These are phyloP conservation scores for Arge pagana DNA, from an alignment of 2,888 invertebrate genomes.

Conservation along the genomic window DNA sequence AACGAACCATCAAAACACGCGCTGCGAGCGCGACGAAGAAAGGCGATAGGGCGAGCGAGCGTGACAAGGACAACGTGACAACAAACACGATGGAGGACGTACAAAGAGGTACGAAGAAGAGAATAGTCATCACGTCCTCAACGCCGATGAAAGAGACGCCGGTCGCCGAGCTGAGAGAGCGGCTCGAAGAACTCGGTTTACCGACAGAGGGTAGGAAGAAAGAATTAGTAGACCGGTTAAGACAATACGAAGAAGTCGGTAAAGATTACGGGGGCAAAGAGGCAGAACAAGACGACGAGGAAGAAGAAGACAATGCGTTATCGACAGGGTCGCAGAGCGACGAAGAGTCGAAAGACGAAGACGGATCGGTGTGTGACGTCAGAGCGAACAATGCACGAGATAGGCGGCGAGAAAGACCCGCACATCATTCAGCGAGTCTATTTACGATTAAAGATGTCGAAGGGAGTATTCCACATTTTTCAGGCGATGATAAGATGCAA, in stretches of 20 bases:
- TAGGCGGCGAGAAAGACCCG: not conserved
- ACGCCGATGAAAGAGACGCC: not conserved
- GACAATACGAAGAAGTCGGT: not conserved
- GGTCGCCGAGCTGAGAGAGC: not conserved
- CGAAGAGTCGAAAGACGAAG: not conserved
- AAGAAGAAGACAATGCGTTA: not conserved
- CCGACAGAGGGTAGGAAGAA: not conserved
- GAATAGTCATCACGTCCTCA: not conserved
- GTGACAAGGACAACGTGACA: not conserved
- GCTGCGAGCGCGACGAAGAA: not conserved
- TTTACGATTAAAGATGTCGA: slow-evolving; percentile 13
- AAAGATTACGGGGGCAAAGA: not conserved
- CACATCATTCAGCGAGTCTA: not conserved
- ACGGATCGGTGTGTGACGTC: not conserved
- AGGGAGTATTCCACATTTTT: slow-evolving; percentile 13
- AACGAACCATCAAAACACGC: not conserved
- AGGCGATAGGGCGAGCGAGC: not conserved
- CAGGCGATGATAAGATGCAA: slow-evolving; percentile 15
- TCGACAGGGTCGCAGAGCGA: not conserved
- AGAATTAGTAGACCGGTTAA: not conserved
- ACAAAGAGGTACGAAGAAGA: not conserved
- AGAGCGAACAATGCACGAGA: not conserved
- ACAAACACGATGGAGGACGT: not conserved
- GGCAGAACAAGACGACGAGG: not conserved
- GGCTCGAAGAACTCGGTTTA: not conserved